Evolutionary conservation across 2,888 invertebrate species (phyloP).

Genomic region (Lingula anatina): DNA sequence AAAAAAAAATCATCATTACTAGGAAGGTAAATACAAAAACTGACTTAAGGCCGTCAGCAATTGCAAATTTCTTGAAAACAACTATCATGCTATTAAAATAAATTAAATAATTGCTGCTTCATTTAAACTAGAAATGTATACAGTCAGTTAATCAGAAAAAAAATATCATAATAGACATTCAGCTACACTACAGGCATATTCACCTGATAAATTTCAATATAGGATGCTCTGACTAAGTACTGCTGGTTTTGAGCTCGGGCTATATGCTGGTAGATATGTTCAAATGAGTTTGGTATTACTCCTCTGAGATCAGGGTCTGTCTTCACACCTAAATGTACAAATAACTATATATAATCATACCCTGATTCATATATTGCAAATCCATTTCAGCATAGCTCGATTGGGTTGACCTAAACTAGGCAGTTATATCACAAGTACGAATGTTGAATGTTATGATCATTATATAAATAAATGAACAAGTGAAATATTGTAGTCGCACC

Average conservation of each 20-base stretch:
- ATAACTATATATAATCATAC: background rate
- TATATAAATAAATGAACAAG: no score
- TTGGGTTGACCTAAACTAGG: no score
- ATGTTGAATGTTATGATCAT: no score
- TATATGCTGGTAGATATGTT: conserved; percentile 95
- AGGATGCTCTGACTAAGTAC: conserved; percentile 92
- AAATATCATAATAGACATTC: background rate
- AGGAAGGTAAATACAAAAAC: no score
- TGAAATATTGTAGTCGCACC: no score
- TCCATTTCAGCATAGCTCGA: background rate
- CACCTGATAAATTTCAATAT: conserved; percentile 95
- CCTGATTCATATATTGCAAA: background rate
- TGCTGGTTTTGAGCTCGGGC: conserved; percentile 85
- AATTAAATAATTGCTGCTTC: no score
- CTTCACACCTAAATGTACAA: conserved; percentile 57
- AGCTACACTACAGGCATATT: conserved; percentile 63
- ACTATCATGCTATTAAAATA: no score
- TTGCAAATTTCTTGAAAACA: no score
- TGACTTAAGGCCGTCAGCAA: no score
- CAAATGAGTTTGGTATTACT: conserved; percentile 92
- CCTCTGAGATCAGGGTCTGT: conserved; percentile 69
- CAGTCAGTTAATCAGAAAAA: no score
- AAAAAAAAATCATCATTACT: no score
- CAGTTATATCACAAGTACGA: background rate
- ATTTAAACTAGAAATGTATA: no score